These are phyloP conservation scores for Drosophila arizonae DNA, from an alignment of 1,140 invertebrate species.

Conservation along the genomic window DNA sequence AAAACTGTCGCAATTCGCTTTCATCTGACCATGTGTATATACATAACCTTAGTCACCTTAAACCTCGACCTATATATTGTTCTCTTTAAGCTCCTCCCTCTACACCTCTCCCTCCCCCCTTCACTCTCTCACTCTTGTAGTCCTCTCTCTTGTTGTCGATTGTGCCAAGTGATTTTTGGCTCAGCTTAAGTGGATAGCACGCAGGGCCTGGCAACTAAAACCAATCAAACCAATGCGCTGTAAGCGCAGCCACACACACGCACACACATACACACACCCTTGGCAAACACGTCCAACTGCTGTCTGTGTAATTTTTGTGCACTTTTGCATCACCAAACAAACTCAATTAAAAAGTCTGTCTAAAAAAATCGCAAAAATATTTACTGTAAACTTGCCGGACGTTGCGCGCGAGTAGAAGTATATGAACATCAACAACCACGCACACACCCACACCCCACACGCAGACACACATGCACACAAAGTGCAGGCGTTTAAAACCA, in stretches of 20 bases:
- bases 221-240: constrained; percentile 74
- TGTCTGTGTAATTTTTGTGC: constrained; percentile 78
- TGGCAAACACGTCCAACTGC: constrained; percentile 10
- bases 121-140: background rate
- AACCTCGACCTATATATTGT: background rate
- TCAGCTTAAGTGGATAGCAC: constrained; percentile 34
- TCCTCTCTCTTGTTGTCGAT: constrained; percentile 27
- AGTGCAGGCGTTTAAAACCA: constrained; percentile 76
- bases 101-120: background rate
- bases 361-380: constrained; percentile 78
- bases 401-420: constrained; percentile 35
- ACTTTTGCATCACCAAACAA: constrained; percentile 81
- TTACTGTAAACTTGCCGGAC: constrained; percentile 72
- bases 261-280: background rate
- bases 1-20: constrained; percentile 48
- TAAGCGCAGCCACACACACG: constrained; percentile 12
- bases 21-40: constrained; percentile 23
- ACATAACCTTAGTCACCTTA: constrained; percentile 1
- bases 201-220: constrained; percentile 56
- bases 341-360: constrained; percentile 80
- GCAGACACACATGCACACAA: constrained; percentile 39
- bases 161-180: constrained; percentile 53
- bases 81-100: constrained; percentile 21
- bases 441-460: constrained; percentile 4
- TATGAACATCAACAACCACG: constrained; percentile 60